Conservation (phyloP, 2,888 invertebrate species). For the Iphiclides podalirius region DNA sequence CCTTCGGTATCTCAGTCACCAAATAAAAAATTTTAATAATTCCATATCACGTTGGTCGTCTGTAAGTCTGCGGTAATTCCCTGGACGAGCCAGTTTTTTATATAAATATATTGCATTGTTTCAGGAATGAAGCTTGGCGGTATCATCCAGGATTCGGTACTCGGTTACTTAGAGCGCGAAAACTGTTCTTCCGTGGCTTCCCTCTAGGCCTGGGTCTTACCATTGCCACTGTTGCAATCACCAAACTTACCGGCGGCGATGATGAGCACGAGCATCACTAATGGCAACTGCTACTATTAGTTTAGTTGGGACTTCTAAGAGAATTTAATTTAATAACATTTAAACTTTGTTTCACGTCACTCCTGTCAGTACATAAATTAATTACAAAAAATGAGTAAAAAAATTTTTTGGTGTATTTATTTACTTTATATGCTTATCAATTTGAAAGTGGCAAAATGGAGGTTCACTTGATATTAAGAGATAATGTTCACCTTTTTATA, state of each 20-base stretch:
- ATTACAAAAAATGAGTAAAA: neutral
- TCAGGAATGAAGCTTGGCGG: constrained; percentile 91
- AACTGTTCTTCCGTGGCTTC: constrained; percentile 82
- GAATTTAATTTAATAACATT: too few relatives aligned
- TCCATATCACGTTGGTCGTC: too few relatives aligned
- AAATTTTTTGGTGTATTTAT: neutral
- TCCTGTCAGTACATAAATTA: too few relatives aligned
- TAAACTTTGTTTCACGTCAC: too few relatives aligned
- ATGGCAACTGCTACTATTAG: constrained; percentile 14
- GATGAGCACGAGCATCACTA: constrained; percentile 54
- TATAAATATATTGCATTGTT: neutral
- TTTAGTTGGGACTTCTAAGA: too few relatives aligned
- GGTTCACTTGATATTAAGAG: too few relatives aligned
- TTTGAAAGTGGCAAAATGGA: too few relatives aligned
- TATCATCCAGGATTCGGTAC: constrained; percentile 83
- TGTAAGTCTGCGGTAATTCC: too few relatives aligned
- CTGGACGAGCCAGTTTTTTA: neutral
- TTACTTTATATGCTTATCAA: neutral
- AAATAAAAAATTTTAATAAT: too few relatives aligned
- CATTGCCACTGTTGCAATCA: constrained; percentile 44
- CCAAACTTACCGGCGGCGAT: constrained; percentile 44
- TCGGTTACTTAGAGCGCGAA: constrained; percentile 52
- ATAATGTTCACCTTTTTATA: too few relatives aligned
- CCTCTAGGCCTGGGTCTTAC: constrained; percentile 80
- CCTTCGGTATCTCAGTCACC: too few relatives aligned